These are phyloP conservation scores for Fistularia commersonii DNA, from an alignment of 2,797 vertebrate species.

Conservation along the genomic window DNA sequence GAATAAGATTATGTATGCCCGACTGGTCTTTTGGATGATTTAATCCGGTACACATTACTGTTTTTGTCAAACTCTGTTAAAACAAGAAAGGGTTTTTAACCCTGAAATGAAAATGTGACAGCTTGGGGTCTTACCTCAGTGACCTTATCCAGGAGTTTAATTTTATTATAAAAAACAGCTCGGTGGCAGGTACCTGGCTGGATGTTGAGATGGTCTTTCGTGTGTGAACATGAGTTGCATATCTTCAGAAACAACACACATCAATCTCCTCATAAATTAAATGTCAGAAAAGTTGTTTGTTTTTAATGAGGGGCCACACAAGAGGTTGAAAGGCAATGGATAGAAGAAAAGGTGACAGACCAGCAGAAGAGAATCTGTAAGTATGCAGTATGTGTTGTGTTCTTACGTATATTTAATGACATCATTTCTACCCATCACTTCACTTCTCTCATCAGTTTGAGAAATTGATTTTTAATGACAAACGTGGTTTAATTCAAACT, in stretches of 20 bases:
- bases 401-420: no score
- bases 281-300: conserved; percentile 36
- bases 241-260: conserved; percentile 31
- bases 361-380: no score
- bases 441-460: not conserved
- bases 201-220: conserved; percentile 9
- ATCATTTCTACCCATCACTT: not conserved
- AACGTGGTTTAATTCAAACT: conserved; percentile 19
- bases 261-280: conserved; percentile 41
- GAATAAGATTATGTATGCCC: conserved; percentile 7
- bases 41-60: conserved; percentile 14
- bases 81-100: conserved; percentile 30
- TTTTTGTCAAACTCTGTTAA: conserved; percentile 14
- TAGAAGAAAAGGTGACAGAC: conserved; percentile 5
- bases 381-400: no score
- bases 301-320: conserved; percentile 32
- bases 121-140: conserved; percentile 26
- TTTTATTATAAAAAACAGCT: conserved; percentile 52
- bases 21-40: not conserved
- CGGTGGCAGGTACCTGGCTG: conserved; percentile 32
- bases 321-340: conserved; percentile 30
- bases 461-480: conserved; percentile 3
- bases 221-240: conserved; percentile 14
- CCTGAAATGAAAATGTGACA: conserved; percentile 35
- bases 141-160: conserved; percentile 41